Conservation (phyloP, 2,888 invertebrate genomes). For the Pristionchus entomophagus region DNA sequence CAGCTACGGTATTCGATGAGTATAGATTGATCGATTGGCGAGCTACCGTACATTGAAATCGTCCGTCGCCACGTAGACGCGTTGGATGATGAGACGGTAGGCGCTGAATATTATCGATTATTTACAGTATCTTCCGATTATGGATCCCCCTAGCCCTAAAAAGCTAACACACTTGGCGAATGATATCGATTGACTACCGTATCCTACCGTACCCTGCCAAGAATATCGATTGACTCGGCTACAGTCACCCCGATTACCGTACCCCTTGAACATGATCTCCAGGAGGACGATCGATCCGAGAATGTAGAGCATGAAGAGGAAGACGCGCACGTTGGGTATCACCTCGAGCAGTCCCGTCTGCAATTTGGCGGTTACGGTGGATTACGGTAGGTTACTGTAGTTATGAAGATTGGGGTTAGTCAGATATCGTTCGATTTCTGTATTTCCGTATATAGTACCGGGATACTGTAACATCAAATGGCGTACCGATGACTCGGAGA, state of each 20-base stretch:
- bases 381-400: not conserved
- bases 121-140: not conserved
- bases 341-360: slow-evolving; percentile 29
- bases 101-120: slow-evolving; percentile 8
- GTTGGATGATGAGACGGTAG: slow-evolving; percentile 13
- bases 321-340: not conserved
- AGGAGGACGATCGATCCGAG: not conserved
- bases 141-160: not conserved
- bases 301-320: slow-evolving; percentile 34
- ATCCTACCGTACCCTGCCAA: not conserved
- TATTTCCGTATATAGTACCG: too few species aligned
- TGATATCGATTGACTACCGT: not conserved
- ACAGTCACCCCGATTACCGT: not conserved
- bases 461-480: not conserved
- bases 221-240: not conserved
- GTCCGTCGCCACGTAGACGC: slow-evolving; percentile 1
- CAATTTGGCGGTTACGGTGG: not conserved
- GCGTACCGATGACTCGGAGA: too few species aligned
- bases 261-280: slow-evolving; percentile 42
- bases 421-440: too few species aligned
- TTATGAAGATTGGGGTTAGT: not conserved
- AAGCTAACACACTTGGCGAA: not conserved
- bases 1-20: not conserved
- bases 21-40: not conserved
- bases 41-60: slow-evolving; percentile 5